These are phyloP conservation scores for Teleopsis dalmanni DNA, from an alignment of 1,140 invertebrate genomes.

Conservation along the genomic window DNA sequence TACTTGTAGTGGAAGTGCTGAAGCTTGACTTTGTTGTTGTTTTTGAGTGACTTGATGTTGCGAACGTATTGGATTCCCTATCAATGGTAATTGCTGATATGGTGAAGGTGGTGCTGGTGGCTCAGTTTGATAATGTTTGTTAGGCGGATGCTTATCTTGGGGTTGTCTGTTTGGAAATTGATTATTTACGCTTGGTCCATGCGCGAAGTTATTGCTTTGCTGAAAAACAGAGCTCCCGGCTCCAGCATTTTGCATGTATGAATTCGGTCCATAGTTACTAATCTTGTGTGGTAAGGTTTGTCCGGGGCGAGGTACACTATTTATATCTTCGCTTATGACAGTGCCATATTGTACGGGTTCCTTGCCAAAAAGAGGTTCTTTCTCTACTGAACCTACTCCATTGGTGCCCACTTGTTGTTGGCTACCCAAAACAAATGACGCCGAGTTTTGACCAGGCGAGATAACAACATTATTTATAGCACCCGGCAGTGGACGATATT, in stretches of 20 bases:
- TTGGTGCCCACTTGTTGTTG: conserved; percentile 49
- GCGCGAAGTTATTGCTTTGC: conserved; percentile 19
- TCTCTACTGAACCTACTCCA: conserved; percentile 20
- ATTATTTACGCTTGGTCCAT: conserved; percentile 4
- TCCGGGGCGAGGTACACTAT: conserved; percentile 22
- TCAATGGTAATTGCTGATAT: conserved; percentile 32
- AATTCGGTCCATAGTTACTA: too few species aligned
- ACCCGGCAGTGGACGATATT: conserved; percentile 44
- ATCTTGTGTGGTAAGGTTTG: conserved; percentile 9
- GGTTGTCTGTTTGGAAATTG: conserved; percentile 7
- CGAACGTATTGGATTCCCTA: conserved; percentile 24
- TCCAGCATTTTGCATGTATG: conserved; percentile 12
- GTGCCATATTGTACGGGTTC: conserved; percentile 38
- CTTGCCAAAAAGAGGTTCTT: conserved; percentile 24
- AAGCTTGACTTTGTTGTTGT: conserved; percentile 3
- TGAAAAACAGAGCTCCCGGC: conserved; percentile 30
- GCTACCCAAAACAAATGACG: conserved; percentile 56
- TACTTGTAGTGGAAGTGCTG: not conserved
- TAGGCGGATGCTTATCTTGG: not conserved
- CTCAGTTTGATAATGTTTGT: conserved; percentile 17
- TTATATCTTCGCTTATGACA: conserved; percentile 40
- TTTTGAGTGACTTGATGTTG: not conserved
- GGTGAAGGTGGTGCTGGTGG: conserved; percentile 33
- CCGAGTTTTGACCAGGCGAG: conserved; percentile 54
- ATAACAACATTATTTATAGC: conserved; percentile 57